Evolutionary conservation across 2,888 invertebrate species (phyloP), one percentile per base, ranked within the genome.

Genomic region (Hedya salicella): DNA sequence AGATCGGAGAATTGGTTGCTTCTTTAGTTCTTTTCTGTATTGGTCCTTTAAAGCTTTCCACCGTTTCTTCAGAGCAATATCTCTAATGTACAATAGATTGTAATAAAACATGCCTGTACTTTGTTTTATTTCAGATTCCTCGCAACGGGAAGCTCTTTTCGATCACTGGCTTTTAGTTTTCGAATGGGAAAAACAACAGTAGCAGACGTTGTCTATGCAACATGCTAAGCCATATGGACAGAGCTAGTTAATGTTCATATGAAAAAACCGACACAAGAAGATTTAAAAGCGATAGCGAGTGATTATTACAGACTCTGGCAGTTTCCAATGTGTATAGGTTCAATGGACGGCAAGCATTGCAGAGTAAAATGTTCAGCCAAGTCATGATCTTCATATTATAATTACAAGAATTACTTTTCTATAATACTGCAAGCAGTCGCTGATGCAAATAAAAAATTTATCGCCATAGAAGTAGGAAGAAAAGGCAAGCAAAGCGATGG

Each of bases 401-500:
- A 62, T 19, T 53, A 62, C 44, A 62, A 62, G 42, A 62, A 42
- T 5, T 52, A 32, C 36, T 62, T 52, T 32, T 62, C 62, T 21
- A 5, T 62, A 16, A 30, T 62, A 42, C 46, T 62, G 9, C 62
- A 62, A 62, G 62, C 25, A 17, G 25, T 62, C 9, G 13, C 62
- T 14, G 62, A 62, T 19, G 62, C 50, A 17, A 14, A 61, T 16
- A 21, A 21, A 16, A 63, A 21, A 57, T 65, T 65, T 19, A 32
- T 68, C 13, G 21, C 54, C 13, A 65, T 61, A 40, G 64, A 68
- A 61, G 61, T 61, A 3, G 53, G 68, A 11, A 61, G 65, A 11
- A 42, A 39, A 49, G 62, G 65, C 39, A 39, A 19, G 3, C 60
- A 68, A 68, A 68, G 68, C 40, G 64, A 68, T 49, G 68, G 63